These are phyloP conservation scores for Pachyrhynchus sulphureomaculatus DNA, from an alignment of 1,140 invertebrate species.

Conservation along the genomic window DNA sequence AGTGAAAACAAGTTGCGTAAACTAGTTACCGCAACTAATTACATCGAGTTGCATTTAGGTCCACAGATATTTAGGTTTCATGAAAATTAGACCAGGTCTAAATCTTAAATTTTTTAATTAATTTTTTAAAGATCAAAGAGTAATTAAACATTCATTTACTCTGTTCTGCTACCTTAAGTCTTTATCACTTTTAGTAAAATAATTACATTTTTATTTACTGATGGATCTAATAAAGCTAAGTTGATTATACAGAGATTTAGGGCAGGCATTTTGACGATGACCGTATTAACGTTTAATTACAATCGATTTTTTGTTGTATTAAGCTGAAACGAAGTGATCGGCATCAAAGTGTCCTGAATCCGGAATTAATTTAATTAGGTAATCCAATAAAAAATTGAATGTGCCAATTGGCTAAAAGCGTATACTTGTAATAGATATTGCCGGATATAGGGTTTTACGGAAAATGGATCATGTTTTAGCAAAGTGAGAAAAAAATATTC, in stretches of 20 bases:
- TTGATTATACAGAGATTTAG: constrained; percentile 26
- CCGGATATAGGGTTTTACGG: not conserved
- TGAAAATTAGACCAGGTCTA: no score
- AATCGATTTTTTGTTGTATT: constrained; percentile 30
- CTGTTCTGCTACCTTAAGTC: no score
- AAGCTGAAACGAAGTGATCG: constrained; percentile 21
- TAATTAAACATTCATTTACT: no score
- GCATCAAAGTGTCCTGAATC: constrained; percentile 34
- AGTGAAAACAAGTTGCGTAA: no score
- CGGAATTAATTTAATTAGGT: constrained; percentile 37
- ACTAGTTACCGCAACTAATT: no score
- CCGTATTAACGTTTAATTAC: constrained; percentile 24
- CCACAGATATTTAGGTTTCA: no score
- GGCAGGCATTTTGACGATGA: constrained; percentile 19
- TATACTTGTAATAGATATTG: not conserved
- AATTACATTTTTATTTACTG: not conserved
- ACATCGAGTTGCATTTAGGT: no score
- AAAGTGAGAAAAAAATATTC: no score
- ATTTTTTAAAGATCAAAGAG: no score
- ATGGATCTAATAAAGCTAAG: constrained; percentile 16
- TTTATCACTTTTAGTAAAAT: no score
- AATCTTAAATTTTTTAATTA: no score
- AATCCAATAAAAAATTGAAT: constrained; percentile 37
- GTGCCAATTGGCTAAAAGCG: constrained; percentile 8
- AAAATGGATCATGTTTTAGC: not conserved